Conservation (phyloP, 2,113 vertebrate species). For the Crotalus helleri region DNA sequence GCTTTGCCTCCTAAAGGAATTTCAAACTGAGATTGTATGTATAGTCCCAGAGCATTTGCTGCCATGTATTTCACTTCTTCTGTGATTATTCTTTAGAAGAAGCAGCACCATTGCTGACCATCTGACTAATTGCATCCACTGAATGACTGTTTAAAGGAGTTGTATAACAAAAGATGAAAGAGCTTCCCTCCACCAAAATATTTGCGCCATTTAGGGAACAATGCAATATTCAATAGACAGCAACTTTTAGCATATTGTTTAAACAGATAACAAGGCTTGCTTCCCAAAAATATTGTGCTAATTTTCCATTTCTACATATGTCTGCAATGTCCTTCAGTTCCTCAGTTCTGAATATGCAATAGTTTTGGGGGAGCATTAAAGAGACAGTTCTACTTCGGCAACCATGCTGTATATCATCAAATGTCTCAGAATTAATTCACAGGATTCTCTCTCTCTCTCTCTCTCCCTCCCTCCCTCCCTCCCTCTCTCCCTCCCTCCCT, state of each 20-base stretch:
- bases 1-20: constrained; percentile 9
- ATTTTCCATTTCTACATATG: background rate
- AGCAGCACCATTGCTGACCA: background rate
- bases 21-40: background rate
- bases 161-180: background rate
- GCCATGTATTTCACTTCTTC: background rate
- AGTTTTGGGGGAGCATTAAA: background rate
- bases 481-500: too few relatives aligned
- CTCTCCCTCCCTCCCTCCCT: background rate
- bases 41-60: background rate
- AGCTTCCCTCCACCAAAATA: background rate
- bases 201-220: background rate
- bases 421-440: background rate
- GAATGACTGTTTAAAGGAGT: background rate
- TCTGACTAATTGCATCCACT: background rate
- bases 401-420: background rate
- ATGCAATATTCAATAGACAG: background rate
- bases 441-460: background rate
- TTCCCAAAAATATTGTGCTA: background rate
- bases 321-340: background rate
- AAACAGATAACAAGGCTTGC: background rate
- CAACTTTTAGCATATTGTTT: background rate
- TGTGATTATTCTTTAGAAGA: background rate
- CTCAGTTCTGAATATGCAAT: background rate
- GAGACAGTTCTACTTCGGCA: background rate